Conservation (phyloP, 2,113 vertebrate genomes). For the Notechis scutatus region DNA sequence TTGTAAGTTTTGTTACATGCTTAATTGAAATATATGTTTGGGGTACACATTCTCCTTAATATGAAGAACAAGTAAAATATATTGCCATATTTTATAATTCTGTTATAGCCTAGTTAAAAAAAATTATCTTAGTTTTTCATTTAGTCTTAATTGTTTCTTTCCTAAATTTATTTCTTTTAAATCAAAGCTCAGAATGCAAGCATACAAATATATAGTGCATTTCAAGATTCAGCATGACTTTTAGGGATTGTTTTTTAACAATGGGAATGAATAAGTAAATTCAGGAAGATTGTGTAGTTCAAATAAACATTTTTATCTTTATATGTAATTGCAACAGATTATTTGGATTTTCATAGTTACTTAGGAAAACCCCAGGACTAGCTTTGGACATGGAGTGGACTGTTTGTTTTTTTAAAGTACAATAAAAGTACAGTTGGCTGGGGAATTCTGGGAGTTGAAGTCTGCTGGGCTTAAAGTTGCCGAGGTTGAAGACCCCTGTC, state of each 20-base stretch:
- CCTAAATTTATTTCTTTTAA: slow-evolving; percentile 33
- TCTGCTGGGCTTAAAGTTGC: no score
- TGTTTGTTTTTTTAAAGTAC: slow-evolving; percentile 8
- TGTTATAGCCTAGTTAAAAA: background rate
- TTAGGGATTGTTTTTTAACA: slow-evolving; percentile 22
- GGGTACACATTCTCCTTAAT: background rate
- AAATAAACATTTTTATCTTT: background rate
- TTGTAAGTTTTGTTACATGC: background rate
- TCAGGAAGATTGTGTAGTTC: background rate
- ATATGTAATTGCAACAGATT: background rate
- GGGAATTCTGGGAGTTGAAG: no score
- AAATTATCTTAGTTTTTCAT: background rate
- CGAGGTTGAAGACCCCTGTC: accelerated
- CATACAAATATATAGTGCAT: slow-evolving; percentile 19
- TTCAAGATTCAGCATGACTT: slow-evolving; percentile 33
- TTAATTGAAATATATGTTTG: background rate
- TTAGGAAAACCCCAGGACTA: background rate
- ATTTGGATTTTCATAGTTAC: background rate
- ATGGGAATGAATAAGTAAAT: background rate
- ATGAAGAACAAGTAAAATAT: background rate
- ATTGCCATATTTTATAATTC: background rate
- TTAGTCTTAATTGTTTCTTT: slow-evolving; percentile 42
- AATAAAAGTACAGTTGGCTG: background rate
- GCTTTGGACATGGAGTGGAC: background rate
- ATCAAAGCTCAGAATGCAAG: slow-evolving; percentile 34